phyloP scores from a whole-genome alignment of 2,113 vertebrate genomes.

The Chlamydotis undulata region DNA sequence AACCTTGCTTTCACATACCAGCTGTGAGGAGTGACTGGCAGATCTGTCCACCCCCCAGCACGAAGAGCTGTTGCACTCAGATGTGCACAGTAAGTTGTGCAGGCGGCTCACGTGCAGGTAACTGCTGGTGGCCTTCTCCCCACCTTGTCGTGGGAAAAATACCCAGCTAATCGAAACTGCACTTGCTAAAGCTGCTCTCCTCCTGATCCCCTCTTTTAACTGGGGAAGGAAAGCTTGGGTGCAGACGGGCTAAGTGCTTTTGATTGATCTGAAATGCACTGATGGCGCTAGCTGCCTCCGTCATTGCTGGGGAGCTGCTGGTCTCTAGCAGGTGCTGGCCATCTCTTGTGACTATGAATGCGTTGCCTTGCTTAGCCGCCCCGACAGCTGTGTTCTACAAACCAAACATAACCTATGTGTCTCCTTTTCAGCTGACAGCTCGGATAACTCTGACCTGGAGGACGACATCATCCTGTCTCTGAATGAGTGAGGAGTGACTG shows the following conservation, averaged over 20 bases:
- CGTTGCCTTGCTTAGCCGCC: background rate
- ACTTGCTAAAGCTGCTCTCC: background rate
- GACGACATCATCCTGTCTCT: conserved; percentile 96
- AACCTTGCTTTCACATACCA: background rate
- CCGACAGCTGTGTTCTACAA: background rate
- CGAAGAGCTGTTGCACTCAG: background rate
- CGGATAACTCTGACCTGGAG: conserved; percentile 96
- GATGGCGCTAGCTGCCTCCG: background rate
- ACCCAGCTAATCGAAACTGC: background rate
- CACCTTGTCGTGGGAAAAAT: background rate
- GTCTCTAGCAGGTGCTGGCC: background rate
- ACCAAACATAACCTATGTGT: conserved; percentile 32
- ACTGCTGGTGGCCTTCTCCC: background rate
- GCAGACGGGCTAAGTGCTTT: background rate
- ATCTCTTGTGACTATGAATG: background rate
- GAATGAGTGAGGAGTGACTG: conserved; percentile 76
- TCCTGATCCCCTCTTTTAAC: background rate
- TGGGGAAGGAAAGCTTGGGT: background rate
- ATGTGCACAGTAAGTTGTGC: background rate
- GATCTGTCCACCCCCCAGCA: background rate
- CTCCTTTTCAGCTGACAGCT: conserved; percentile 88
- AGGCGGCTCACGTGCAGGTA: background rate
- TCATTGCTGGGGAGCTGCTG: background rate
- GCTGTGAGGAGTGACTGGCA: background rate
- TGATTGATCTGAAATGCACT: background rate